Base-by-base conservation (phyloP, 2,113 vertebrate genomes). In the Erythrocercus mccallii region DNA sequence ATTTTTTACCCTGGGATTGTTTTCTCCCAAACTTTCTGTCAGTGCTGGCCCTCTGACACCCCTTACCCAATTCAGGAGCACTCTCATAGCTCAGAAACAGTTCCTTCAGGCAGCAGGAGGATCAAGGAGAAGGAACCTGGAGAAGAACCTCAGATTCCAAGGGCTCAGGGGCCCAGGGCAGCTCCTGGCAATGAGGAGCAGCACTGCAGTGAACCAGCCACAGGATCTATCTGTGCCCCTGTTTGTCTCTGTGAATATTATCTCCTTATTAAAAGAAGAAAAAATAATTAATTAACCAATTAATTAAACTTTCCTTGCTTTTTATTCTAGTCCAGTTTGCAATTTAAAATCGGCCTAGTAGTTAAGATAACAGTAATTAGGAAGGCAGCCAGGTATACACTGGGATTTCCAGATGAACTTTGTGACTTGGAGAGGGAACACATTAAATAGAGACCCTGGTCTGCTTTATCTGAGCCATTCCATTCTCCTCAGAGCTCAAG, bases 221-320 rank as follows among this genome's bases (percentile, higher is more conserved):
- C 71, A 69, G 79, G 9, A 50, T n/a, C 31, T 37, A 4, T 38
- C 57, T 50, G 47, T 53, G 56, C 42, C 66, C 40, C 86, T 93
- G 42, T 74, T 94, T 73, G 35, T 72, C 60, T 83, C 85, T 47
- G 54, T 58, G 70, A 93, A 64, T 89, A 82, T 95, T 92, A 83
- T 92, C 91, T 86, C 25, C 79, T 84, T 90, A 95, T 78, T 91
- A 76, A 60, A 93, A 90, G 61, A 47, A 19, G 47, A 66, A 74
- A 78, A 89, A 91, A 94, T 53, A 48, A 80, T 93, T 90, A 88
- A 84, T 94, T 85, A 91, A 76, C 57, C 73, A 88, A 93, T 87
- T 96, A 96, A 95, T 96, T 96, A 95, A 96, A 96, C 77, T 65
- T 92, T 35, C 61, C 88, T 95, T 85, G 37, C 44, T 86, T 89